Evolutionary conservation across 2,797 vertebrate species (phyloP), one percentile per base, ranked within the genome.

Genomic region (Agapornis canus): DNA sequence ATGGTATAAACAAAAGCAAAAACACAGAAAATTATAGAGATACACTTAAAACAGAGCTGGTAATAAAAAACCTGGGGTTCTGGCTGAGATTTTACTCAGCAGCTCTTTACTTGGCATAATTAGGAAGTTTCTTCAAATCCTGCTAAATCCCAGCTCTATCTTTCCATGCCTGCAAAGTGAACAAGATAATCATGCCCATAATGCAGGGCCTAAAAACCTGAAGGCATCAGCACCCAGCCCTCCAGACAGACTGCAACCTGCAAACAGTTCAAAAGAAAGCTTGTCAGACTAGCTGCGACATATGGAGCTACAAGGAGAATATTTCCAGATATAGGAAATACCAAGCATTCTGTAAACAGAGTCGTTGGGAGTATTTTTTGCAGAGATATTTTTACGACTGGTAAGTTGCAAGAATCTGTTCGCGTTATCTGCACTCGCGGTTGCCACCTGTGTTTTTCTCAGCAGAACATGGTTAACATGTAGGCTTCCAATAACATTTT

Each of bases 281-380:
- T 93, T 92, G 96, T 94, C 94, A 96, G 95, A 97, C 95, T 95
- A n/a, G 87, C 85, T 94, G 94, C 45, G n/a, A 87, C 93, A 94
- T 95, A 95, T 96, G 94, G 94, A 96, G 94, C 93, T 82, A 60
- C 89, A 37, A 88, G 43, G 35, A 94, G 94, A 94, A 82, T 76
- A 83, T 92, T 95, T 90, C 95, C 94, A 95, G 96, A 86, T 87
- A 89, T 92, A 95, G 96, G 95, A 96, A 96, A 96, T 95, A 95
- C 93, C 93, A 94, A 92, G 92, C 93, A 90, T 94, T 96, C 90
- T 95, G 94, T 96, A 96, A 96, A 97, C 91, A 95, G 86, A 94
- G 79, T 85, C 59, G 3, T 95, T 52, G 64, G 65, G 91, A 81
- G 91, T 54, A 87, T 81, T 88, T 94, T 93, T 87, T 89, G 32